phyloP scores from a whole-genome alignment of 2,888 invertebrate species.

The Heteromyza rotundicornis region DNA sequence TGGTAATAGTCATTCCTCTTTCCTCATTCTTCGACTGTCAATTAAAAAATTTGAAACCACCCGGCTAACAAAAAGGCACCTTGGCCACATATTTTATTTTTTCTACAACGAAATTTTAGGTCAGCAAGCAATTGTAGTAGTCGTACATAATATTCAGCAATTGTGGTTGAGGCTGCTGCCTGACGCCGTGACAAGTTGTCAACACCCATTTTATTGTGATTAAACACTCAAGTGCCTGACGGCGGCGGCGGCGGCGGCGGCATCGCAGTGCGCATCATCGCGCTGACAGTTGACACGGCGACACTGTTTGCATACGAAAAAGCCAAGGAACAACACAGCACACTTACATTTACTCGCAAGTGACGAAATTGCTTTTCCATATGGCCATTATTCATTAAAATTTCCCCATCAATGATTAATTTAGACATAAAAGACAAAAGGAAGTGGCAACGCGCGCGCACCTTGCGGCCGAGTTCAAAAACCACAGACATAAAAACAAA shows the following conservation, averaged over 20 bases:
- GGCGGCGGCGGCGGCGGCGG: background rate
- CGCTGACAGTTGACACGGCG: conserved; percentile 39
- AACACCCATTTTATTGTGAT: conserved; percentile 36
- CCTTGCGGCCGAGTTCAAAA: conserved; percentile 7
- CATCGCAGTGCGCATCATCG: conserved; percentile 19
- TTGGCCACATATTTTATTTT: too few species aligned
- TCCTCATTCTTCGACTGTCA: too few species aligned
- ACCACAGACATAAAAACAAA: too few species aligned
- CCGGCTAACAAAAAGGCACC: too few species aligned
- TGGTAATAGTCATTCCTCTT: too few species aligned
- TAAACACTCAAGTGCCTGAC: conserved; percentile 31
- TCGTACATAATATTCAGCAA: background rate
- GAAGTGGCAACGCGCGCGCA: background rate
- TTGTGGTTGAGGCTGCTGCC: background rate
- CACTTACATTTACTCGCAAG: background rate
- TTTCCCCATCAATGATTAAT: conserved; percentile 4
- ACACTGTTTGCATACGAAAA: conserved; percentile 34
- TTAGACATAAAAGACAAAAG: background rate
- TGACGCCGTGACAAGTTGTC: conserved; percentile 35
- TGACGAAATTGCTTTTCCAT: background rate
- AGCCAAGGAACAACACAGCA: background rate
- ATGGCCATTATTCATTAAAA: conserved; percentile 4
- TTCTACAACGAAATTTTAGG: background rate
- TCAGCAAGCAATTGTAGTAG: background rate
- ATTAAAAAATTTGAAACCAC: too few species aligned